Conservation (phyloP, 2,797 vertebrate species). For the Malurus leucopterus region DNA sequence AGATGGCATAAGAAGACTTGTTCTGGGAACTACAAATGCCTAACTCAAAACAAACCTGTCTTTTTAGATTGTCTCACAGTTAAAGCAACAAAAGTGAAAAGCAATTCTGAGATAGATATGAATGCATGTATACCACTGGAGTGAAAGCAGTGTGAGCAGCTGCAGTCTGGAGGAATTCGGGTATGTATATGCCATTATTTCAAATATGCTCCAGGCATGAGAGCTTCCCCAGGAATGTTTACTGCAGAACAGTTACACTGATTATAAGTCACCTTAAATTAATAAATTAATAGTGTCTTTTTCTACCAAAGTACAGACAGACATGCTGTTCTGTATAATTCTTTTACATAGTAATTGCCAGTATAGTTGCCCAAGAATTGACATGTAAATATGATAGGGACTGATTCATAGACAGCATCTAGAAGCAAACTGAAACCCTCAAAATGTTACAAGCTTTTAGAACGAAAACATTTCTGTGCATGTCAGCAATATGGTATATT, state of each 20-base stretch:
- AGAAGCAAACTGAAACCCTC: background rate
- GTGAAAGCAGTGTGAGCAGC: background rate
- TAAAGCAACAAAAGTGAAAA: background rate
- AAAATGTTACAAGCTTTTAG: slow-evolving; percentile 18
- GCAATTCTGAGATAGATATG: rapidly evolving
- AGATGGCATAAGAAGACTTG: rapidly evolving
- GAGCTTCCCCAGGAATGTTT: background rate
- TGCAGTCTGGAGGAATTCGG: background rate
- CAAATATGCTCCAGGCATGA: background rate
- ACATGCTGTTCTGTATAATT: background rate
- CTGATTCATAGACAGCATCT: slow-evolving; percentile 19
- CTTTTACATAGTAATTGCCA: slow-evolving; percentile 21
- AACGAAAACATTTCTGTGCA: slow-evolving; percentile 21
- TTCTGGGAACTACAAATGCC: background rate
- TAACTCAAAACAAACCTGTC: background rate
- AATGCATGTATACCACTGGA: background rate
- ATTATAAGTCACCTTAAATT: background rate
- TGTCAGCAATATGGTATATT: slow-evolving; percentile 42
- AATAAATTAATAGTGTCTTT: slow-evolving; percentile 36
- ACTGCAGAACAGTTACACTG: background rate
- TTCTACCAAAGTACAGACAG: background rate
- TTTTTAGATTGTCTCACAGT: background rate
- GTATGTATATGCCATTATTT: background rate
- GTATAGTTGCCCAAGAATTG: slow-evolving; percentile 2
- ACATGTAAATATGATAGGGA: slow-evolving; percentile 7